Evolutionary conservation across 2,113 vertebrate genomes (phyloP).

Genomic region (Porphyrio hochstetteri): DNA sequence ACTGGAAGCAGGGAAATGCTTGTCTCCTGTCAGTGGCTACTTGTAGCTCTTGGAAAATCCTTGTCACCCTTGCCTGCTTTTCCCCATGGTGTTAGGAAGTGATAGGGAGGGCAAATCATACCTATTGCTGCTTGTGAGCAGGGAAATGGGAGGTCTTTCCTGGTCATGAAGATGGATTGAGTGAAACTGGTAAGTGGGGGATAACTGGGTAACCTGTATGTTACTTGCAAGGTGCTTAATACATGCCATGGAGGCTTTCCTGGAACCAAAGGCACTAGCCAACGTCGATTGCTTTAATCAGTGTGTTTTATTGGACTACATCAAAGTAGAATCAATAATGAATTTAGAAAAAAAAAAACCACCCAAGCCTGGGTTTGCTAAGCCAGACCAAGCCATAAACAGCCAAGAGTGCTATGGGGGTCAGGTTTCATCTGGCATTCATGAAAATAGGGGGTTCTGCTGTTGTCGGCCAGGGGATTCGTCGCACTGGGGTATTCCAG

Average conservation of each 20-base stretch:
- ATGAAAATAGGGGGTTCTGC: background rate
- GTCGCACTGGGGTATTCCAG: background rate
- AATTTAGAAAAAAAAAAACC: background rate
- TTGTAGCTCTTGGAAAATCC: background rate
- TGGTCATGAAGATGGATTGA: background rate
- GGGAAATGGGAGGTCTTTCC: background rate
- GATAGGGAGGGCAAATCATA: background rate
- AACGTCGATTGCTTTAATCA: slow-evolving; percentile 16
- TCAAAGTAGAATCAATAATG: slow-evolving; percentile 29
- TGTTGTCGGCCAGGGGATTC: background rate
- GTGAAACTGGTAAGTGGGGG: background rate
- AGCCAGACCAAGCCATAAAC: background rate
- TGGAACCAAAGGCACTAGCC: background rate
- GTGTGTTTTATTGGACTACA: slow-evolving; percentile 31
- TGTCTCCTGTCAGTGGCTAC: background rate
- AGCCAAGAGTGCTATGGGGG: background rate
- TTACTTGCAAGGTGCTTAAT: background rate
- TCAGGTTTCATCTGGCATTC: slow-evolving; percentile 22
- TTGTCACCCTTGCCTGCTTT: background rate
- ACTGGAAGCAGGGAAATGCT: background rate
- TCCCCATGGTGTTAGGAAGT: background rate
- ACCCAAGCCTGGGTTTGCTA: background rate
- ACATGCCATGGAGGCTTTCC: background rate
- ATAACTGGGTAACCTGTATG: background rate
- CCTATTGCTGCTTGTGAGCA: background rate